Percentiles rank a stretch among this genome's conserved stretches.
These are phyloP conservation scores for Siniperca obscura DNA, from an alignment of 2,797 vertebrate genomes.

Conservation along the genomic window DNA sequence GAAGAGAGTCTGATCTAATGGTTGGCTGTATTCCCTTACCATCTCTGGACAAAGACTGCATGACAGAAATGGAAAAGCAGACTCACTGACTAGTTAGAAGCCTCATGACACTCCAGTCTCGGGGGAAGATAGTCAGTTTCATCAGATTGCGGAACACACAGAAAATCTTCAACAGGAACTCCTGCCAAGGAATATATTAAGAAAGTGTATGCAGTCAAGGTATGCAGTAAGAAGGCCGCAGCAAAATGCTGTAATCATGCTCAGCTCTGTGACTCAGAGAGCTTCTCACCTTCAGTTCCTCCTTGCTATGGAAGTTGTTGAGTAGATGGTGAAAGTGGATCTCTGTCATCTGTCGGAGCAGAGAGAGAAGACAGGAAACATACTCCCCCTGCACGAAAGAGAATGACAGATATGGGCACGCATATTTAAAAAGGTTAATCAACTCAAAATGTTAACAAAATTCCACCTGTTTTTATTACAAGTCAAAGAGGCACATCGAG, in stretches of 20 bases:
- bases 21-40: conserved; percentile 63
- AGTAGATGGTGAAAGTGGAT: conserved; percentile 97
- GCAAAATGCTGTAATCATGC: conserved; percentile 20
- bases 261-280: conserved; percentile 23
- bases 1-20: conserved; percentile 67
- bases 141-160: conserved; percentile 99
- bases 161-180: conserved; percentile 98
- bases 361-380: conserved; percentile 97
- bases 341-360: conserved; percentile 98
- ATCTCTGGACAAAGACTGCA: conserved; percentile 46
- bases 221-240: conserved; percentile 16
- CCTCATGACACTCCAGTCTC: conserved; percentile 99
- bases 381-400: conserved; percentile 92
- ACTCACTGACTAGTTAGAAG: conserved; percentile 98
- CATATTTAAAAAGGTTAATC: conserved; percentile 29
- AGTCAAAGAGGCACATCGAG: conserved; percentile 2
- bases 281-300: conserved; percentile 92
- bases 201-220: conserved; percentile 15
- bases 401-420: conserved; percentile 13
- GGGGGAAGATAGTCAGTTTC: conserved; percentile 98
- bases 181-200: conserved; percentile 81
- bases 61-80: conserved; percentile 57
- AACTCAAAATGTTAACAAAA: conserved; percentile 17
- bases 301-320: conserved; percentile 99
- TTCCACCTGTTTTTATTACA: conserved; percentile 6